Percentiles rank a stretch among this genome's conserved stretches.
Evolutionary conservation across 2,888 invertebrate genomes (phyloP).

Genomic region (Troglohyphantes excavatus): DNA sequence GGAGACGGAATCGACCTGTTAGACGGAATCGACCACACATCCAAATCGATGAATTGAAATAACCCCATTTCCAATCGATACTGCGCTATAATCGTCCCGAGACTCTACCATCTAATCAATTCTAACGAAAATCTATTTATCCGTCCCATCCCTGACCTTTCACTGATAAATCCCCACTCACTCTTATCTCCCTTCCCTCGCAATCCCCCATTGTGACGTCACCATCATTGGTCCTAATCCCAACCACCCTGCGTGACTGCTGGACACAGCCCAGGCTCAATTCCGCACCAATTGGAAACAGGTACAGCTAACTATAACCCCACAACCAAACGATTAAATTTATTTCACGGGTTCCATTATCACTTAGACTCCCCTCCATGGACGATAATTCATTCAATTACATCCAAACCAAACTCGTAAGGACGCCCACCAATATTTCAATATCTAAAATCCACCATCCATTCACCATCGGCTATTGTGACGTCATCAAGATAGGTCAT

Average conservation of each 20-base stretch:
- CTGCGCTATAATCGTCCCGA: no score
- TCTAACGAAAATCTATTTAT: background rate
- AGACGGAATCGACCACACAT: no score
- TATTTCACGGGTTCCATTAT: background rate
- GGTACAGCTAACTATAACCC: background rate
- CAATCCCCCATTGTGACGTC: background rate
- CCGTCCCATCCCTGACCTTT: background rate
- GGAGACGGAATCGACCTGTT: no score
- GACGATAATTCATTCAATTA: background rate
- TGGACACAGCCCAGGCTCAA: background rate
- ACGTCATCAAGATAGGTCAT: slow-evolving; percentile 1
- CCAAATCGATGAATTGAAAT: no score
- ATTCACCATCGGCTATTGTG: background rate
- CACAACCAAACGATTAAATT: background rate
- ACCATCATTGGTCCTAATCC: slow-evolving; percentile 5
- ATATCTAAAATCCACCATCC: background rate
- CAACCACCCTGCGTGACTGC: background rate
- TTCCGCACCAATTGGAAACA: background rate
- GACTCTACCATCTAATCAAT: background rate
- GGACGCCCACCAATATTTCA: no score
- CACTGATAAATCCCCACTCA: background rate
- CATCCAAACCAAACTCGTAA: no score
- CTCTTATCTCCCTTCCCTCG: background rate
- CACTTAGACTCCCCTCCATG: background rate
- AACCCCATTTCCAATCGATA: no score